Evolutionary conservation across 2,113 vertebrate genomes (phyloP), one percentile per base, ranked within the genome.

Genomic region (Myrmophylax atrothorax): DNA sequence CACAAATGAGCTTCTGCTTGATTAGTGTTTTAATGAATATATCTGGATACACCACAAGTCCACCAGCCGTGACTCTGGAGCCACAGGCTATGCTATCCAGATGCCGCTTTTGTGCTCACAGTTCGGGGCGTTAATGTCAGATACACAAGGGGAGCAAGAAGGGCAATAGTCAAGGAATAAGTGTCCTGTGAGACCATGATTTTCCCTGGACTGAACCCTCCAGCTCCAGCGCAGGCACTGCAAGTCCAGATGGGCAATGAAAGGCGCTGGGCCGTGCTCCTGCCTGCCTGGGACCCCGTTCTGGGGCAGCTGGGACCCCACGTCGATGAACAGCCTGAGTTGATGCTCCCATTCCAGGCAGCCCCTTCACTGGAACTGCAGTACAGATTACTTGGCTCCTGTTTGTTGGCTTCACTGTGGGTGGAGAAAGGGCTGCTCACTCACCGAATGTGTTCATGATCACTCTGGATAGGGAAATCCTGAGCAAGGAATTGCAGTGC

Each of bases 71-170:
- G 95, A 93, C 96, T 94, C 92, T 22, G 25, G 89, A 93, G 93
- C 95, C 94, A 92, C 77, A 60, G 82, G 92, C 93, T 37, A 91
- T 93, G 76, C 95, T 50, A 63, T 95, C 87, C 89, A 95, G 97
- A 96, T 97, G 97, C 97, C 4, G 94, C 96, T 94, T 96, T 97
- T 95, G 93, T 96, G 90, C 93, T 96, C 63, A 87, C 95, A 60
- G 89, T 64, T 85, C 15, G 18, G 94, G 95, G 94, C 14, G 84
- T 76, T 93, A 82, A 94, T 94, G 96, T 78, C 90, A 75, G 94
- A 85, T 23, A 18, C 49, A 10, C 93, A 79, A 15, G 66, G 96
- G 90, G 91, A 92, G 85, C 35, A 12, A 58, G 69, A 87, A 93
- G 90, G 95, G 96, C 84, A 62, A 56, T 55, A 90, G 74, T 87